These are phyloP conservation scores for Echinometra lucunter DNA, from an alignment of 53 echinoderm and acorn worm species.

Conservation along the genomic window DNA sequence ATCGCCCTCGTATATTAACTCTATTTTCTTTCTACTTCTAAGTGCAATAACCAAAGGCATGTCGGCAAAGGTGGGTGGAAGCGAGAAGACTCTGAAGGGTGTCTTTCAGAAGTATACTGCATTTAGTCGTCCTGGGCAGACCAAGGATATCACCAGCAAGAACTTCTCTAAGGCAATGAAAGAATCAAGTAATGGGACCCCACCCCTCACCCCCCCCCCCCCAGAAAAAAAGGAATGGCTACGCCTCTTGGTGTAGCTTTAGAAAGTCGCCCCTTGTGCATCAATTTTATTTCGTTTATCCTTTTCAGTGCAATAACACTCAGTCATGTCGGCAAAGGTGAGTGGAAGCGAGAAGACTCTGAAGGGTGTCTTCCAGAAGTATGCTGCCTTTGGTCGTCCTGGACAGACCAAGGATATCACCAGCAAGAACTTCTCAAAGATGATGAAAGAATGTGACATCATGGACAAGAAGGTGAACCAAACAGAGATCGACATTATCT, in stretches of 20 bases:
- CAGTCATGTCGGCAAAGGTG: conserved; percentile 40
- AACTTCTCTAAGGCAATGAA: conserved; percentile 92
- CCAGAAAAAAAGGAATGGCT: too few species aligned
- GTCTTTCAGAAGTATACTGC: conserved; percentile 82
- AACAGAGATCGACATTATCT: conserved; percentile 95
- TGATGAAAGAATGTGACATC: conserved; percentile 85
- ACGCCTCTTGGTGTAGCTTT: too few species aligned
- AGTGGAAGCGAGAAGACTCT: conserved; percentile 38
- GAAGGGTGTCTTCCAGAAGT: conserved; percentile 78
- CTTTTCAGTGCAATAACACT: not conserved
- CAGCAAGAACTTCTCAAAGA: conserved; percentile 88
- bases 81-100: conserved; percentile 56
- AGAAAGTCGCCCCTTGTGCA: not conserved
- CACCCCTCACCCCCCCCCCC: too few species aligned
- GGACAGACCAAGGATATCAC: conserved; percentile 85
- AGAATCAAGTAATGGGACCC: too few species aligned
- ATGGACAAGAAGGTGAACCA: conserved; percentile 85
- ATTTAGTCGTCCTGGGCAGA: conserved; percentile 84
- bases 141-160: conserved; percentile 84
- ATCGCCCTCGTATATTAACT: too few species aligned
- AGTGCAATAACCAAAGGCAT: not conserved
- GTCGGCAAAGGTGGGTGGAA: conserved; percentile 35
- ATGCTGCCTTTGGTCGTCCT: conserved; percentile 84
- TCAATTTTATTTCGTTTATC: not conserved
- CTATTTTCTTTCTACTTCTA: not conserved